Base-by-base conservation (phyloP, 2,797 vertebrate species). In the Phrynocephalus guinanensis region DNA sequence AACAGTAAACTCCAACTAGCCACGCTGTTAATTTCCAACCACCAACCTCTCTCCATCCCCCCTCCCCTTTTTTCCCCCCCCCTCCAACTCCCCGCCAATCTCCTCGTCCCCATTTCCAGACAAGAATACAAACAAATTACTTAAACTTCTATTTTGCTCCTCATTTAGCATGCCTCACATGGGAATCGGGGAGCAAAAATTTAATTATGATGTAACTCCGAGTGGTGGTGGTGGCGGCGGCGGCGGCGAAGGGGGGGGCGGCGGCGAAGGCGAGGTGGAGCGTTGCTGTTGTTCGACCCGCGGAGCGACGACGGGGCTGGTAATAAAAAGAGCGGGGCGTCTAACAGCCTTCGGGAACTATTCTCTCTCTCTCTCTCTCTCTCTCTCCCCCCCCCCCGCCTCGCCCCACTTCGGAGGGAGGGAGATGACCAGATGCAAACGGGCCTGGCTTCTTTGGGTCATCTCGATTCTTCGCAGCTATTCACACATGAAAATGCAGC, bases 121-220 rank as follows among this genome's bases (percentile, higher is more conserved):
- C 96, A 97, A 96, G 96, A 97, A 96, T 96, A 97, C 97, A 97
- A 97, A 97, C 97, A 97, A 96, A 97, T 97, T 95, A 97, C 96
- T 97, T 93, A 95, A 96, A 97, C 96, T 95, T 96, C 95, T 95
- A 89, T 96, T 97, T 97, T 96, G 94, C 93, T 96, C 95, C 93
- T 94, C 95, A 95, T 95, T 97, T 95, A 94, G 89, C 95, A 90
- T 91, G 94, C 95, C 96, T 95, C 94, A 75, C 95, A 95, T 93
- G 96, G 85, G 78, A 75, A 72, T 60, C 18, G 24, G 52, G 28
- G 93, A 95, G 96, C 93, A 96, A 97, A 97, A 96, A 96, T 95
- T 96, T 96, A 96, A 97, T 97, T 96, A 96, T 92, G 88, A 91
- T 93, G 95, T 93, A 91, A 94, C 94, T 95, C 89, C 87, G 90